Base-by-base conservation (phyloP, 2,888 invertebrate species). In the Polyommatus iphigenia region DNA sequence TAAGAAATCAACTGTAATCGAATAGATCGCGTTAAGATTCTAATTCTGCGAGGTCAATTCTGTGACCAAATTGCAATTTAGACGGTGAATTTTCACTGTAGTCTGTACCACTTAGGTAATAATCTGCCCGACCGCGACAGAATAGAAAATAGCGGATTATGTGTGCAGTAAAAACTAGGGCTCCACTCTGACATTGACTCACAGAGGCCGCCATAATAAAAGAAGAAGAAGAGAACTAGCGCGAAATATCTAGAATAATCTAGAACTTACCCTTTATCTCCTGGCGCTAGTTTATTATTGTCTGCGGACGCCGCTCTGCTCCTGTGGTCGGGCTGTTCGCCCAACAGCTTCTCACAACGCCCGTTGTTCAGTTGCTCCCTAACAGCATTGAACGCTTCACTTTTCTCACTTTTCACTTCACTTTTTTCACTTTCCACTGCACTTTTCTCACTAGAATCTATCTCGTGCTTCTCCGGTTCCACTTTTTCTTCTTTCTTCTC, bases 281-380 rank as follows among this genome's bases (percentile, higher is more conserved):
- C 92, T 80, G 95, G 93, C 82, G 89, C 94, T 84, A 95, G 89
- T 85, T 95, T 94, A 86, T 95, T 95, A 85, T 91, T 95, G 84
- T 96, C 95, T 79, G 95, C 91, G 76, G 95, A 95, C 41, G 95
- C 95, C 59, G 95, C 95, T 83, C 95, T 94, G 85, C 95, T 91
- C 88, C 95, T 95, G 85, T 95, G 95, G 85, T 96, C 96, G 67
- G 93, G 91, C 83, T 91, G 90, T 81, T 96, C 95, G 13, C 96
- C 96, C 84, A 97, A 95, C 87, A 97, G 94, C 85, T 96, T 95
- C 90, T 97, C 97, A 85, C 96, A 96, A 82, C 96, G 94, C 77
- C 97, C 97, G 96, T 97, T 97, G 82, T 83, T 91, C 82, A 94
- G 81, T 80, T 93, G 89, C 87, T 93, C 93, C 81, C 92, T 87